Percentiles rank a stretch among this genome's conserved stretches.
Conservation (phyloP, 2,888 invertebrate genomes). For the Hermaeophaga mercurialis region DNA sequence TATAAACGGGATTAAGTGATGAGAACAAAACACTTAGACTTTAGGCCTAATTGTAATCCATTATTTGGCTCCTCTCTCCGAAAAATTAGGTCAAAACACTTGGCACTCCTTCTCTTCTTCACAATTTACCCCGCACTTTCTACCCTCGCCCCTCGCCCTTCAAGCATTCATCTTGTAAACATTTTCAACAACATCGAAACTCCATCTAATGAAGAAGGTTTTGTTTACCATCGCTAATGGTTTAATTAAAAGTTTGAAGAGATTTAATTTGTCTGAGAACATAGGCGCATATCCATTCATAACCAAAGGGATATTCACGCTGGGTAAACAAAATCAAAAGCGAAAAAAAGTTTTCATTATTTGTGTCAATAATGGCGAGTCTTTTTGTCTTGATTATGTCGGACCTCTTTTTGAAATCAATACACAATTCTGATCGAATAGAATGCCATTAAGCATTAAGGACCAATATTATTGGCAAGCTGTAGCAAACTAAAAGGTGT, state of each 20-base stretch:
- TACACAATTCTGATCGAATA: too few species aligned
- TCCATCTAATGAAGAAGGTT: slow-evolving; percentile 33
- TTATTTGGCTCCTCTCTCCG: not conserved
- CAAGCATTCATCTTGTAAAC: slow-evolving; percentile 25
- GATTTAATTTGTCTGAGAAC: slow-evolving; percentile 35
- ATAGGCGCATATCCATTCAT: slow-evolving; percentile 1
- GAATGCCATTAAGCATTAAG: too few species aligned
- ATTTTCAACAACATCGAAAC: slow-evolving; percentile 32
- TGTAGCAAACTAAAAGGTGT: too few species aligned
- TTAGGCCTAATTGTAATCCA: slow-evolving; percentile 8
- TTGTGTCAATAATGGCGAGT: too few species aligned
- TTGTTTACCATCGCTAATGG: slow-evolving; percentile 36
- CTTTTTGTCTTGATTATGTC: too few species aligned
- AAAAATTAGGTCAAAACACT: slow-evolving; percentile 21
- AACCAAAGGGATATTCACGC: slow-evolving; percentile 19
- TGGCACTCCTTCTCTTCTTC: slow-evolving; percentile 7
- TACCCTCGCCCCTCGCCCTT: not conserved
- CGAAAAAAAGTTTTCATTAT: not conserved
- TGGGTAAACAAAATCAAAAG: not conserved
- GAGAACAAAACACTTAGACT: slow-evolving; percentile 3
- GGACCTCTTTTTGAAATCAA: too few species aligned
- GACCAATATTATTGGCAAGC: too few species aligned
- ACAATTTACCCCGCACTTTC: slow-evolving; percentile 4
- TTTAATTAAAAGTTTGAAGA: slow-evolving; percentile 39
- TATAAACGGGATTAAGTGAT: not conserved